Evolutionary conservation across 2,113 vertebrate species (phyloP).

Genomic region (Prochilodus magdalenae): DNA sequence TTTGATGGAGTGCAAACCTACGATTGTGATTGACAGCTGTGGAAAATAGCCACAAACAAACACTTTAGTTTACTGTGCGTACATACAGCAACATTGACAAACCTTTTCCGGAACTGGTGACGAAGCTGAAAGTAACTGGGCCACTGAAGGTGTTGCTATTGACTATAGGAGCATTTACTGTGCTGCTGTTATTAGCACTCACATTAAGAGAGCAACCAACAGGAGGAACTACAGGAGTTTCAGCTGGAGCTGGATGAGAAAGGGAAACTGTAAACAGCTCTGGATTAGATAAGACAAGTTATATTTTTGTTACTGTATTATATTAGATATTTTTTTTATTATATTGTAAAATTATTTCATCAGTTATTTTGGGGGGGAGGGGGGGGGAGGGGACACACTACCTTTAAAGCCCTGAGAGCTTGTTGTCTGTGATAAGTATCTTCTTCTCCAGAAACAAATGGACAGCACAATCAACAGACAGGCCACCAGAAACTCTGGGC

Average conservation of each 20-base stretch:
- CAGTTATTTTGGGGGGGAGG: too few species aligned
- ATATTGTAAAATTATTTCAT: too few species aligned
- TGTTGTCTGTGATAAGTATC: background rate
- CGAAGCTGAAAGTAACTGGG: background rate
- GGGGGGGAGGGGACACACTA: too few species aligned
- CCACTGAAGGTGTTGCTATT: background rate
- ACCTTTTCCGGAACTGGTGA: background rate
- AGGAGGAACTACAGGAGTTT: background rate
- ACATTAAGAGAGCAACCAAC: background rate
- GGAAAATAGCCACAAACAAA: too few species aligned
- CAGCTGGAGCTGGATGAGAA: background rate
- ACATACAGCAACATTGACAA: background rate
- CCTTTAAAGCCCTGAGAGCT: background rate
- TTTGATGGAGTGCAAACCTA: too few species aligned
- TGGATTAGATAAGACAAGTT: too few species aligned
- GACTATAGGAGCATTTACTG: background rate
- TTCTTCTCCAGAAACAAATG: background rate
- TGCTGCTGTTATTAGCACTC: background rate
- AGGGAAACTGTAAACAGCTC: too few species aligned
- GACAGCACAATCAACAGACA: conserved; percentile 12
- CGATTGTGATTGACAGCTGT: too few species aligned
- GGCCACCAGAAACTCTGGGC: background rate
- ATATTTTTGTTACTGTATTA: too few species aligned
- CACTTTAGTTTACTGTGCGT: too few species aligned
- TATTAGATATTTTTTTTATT: too few species aligned